A percentile compares a stretch with the other conserved stretches of the same genome.
phyloP scores from a whole-genome alignment of 2,113 vertebrate species.

The Neogale vison region DNA sequence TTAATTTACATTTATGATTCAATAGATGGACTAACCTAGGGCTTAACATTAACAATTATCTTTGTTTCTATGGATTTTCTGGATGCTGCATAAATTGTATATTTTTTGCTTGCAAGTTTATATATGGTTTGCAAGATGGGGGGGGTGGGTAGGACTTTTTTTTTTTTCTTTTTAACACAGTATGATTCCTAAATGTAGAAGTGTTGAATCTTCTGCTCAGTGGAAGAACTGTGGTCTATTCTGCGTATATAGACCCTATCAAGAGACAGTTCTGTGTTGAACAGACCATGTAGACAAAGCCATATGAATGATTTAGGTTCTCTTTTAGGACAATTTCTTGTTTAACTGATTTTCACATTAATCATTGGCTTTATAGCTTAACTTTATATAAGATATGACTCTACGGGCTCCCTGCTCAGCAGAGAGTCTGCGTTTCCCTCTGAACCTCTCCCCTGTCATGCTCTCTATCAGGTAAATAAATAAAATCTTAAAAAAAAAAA shows the following conservation, averaged over 20 bases:
- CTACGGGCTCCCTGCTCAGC: neutral
- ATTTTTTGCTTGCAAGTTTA: neutral
- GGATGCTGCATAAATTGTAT: neutral
- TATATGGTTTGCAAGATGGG: neutral
- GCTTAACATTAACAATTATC: conserved; percentile 5
- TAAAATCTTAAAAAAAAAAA: neutral
- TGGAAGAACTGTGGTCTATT: neutral
- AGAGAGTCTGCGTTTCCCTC: too few species aligned
- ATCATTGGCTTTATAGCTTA: neutral
- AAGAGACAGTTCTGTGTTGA: neutral
- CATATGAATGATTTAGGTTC: neutral
- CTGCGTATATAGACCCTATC: neutral
- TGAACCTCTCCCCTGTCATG: too few species aligned
- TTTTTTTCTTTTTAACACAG: neutral
- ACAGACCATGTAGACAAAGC: neutral
- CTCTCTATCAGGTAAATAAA: too few species aligned
- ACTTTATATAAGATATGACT: neutral
- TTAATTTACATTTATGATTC: neutral
- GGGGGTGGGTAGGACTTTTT: neutral
- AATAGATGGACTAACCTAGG: neutral
- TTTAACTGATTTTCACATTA: neutral
- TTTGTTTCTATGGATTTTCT: neutral
- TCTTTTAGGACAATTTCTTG: neutral
- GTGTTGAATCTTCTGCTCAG: neutral
- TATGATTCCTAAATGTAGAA: neutral